Percentiles rank a stretch among this genome's conserved stretches.
Conservation (phyloP, 2,888 invertebrate genomes). For the Ophraella communa region DNA sequence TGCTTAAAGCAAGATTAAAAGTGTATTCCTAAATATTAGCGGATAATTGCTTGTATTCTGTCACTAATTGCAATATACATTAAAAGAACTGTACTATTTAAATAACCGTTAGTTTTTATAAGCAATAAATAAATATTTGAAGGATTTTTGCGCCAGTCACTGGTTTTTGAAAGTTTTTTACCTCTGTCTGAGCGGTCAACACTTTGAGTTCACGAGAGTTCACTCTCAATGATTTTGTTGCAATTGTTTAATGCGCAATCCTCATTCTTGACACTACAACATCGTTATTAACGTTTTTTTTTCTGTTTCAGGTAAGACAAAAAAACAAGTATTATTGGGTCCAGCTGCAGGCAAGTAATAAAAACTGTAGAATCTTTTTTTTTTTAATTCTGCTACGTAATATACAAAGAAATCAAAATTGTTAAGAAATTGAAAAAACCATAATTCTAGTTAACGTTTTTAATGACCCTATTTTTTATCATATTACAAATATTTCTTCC, state of each 20-base stretch:
- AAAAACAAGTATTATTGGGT: neutral
- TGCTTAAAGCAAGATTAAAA: no score
- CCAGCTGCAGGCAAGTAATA: neutral
- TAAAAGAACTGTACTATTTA: neutral
- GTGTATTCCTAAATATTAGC: no score
- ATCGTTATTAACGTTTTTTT: conserved; percentile 14
- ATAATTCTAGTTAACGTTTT: no score
- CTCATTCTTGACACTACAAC: neutral
- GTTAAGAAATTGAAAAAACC: no score
- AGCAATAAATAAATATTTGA: conserved; percentile 35
- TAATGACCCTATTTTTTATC: no score
- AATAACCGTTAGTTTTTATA: conserved; percentile 21
- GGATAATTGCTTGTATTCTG: no score
- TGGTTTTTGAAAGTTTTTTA: conserved; percentile 37
- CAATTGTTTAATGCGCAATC: conserved; percentile 38
- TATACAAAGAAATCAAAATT: no score
- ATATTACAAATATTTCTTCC: no score
- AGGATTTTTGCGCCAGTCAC: conserved; percentile 43
- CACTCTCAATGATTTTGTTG: conserved; percentile 52
- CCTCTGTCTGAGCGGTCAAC: conserved; percentile 42
- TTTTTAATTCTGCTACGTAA: no score
- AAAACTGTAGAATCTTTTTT: neutral
- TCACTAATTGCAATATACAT: no score
- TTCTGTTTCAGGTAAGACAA: conserved; percentile 16
- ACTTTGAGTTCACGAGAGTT: conserved; percentile 49